Evolutionary conservation across 1,140 invertebrate genomes (phyloP), one percentile per base, ranked within the genome.

Genomic region (Formica selysi): DNA sequence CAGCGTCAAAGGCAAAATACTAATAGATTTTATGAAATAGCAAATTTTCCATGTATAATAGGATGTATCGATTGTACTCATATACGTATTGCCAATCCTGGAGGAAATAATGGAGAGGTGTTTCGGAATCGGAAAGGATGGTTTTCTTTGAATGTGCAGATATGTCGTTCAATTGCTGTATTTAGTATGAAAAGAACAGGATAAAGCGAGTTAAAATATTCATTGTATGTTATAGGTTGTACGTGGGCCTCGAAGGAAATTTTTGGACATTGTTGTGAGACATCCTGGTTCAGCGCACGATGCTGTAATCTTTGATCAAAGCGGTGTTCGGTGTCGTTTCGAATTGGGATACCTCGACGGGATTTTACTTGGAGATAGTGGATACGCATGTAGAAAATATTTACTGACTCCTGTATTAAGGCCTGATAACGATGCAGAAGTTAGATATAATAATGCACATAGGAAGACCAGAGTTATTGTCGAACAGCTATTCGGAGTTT

Each of bases 221-320:
- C 19, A 64, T 19, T 64, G 62, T 64, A 16, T 64, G 26, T 16
- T 64, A 32, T 19, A 64, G 61, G 61, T 64, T 64, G 61, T 64
- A 16, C 36, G 0, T 36, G 29, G 61, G 13, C 61, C 61, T 64
- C 29, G 29, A 64, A 22, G 22, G 61, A 64, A 64, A 32, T 64
- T 36, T 16, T 64, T 22, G 13, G 61, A 64, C 8, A 64, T 64
- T 6, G 61, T 64, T 64, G 61, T 64, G 2, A 64, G 29, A 19
- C 61, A 32, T 32, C 61, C 29, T 32, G 61, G 29, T 64, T 64
- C 64, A 22, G 19, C 36, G 1, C 64, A 67, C 8, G 64, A 67
- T 38, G 2, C 32, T 67, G 1, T 38, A 38, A 67, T 41, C 2
- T 67, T 67, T 38, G 64, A 67, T 38, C 64, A 36, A 22, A 67